Conservation (phyloP, 2,113 vertebrate genomes). For the Myotis brandtii region DNA sequence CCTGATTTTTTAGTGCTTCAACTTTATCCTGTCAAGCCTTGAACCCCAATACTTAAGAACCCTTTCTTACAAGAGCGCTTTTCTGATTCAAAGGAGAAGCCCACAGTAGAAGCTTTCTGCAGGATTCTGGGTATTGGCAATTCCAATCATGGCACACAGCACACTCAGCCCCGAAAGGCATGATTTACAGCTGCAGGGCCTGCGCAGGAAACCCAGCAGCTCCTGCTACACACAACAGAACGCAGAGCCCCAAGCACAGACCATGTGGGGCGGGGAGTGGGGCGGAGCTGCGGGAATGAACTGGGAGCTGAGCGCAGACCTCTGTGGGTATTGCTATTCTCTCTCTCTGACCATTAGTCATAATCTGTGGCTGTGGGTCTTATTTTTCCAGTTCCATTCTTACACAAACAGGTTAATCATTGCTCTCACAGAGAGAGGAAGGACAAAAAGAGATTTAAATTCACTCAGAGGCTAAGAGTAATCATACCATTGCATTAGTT, state of each 20-base stretch:
- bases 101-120: neutral
- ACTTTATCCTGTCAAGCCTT: neutral
- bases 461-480: constrained; percentile 8
- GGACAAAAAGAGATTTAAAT: neutral
- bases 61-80: neutral
- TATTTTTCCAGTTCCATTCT: constrained; percentile 19
- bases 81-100: neutral
- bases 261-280: neutral
- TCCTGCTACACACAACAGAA: neutral
- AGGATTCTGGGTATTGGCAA: neutral
- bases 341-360: neutral
- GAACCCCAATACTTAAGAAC: neutral
- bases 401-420: constrained; percentile 49
- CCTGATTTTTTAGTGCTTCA: neutral
- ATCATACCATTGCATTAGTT: constrained; percentile 49
- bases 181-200: neutral
- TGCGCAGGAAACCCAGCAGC: neutral
- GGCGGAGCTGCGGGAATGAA: neutral
- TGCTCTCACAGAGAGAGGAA: constrained; percentile 23
- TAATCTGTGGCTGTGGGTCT: neutral
- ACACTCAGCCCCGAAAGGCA: neutral
- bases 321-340: neutral
- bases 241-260: neutral
- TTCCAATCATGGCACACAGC: neutral
- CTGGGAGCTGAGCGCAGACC: neutral